A percentile compares a stretch with the other conserved stretches of the same genome.
Evolutionary conservation across 1,140 invertebrate species (phyloP).

Genomic region (Penaeus vannamei): DNA sequence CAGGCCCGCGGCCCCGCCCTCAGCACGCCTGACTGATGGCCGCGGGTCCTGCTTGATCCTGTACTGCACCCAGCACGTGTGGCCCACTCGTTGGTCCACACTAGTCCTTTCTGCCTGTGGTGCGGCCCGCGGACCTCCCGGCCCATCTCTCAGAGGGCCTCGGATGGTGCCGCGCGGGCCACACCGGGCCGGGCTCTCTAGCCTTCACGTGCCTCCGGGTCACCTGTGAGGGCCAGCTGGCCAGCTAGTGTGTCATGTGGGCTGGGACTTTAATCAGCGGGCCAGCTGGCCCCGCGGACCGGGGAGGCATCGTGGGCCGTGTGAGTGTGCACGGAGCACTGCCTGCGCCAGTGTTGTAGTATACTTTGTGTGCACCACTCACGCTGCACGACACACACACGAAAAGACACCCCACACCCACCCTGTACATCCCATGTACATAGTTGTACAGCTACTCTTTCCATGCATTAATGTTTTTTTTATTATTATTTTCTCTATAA

Average conservation of each 20-base stretch:
- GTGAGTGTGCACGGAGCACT: conserved; percentile 62
- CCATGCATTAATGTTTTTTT: conserved; percentile 41
- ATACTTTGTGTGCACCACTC: conserved; percentile 55
- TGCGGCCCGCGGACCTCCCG: conserved; percentile 59
- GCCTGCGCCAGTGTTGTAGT: conserved; percentile 60
- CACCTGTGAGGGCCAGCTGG: conserved; percentile 34
- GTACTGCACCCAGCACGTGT: too few species aligned
- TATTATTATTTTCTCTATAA: conserved; percentile 34
- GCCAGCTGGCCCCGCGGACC: conserved; percentile 45
- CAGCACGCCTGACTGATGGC: conserved; percentile 28
- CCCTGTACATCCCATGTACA: conserved; percentile 54
- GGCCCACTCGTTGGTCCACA: not conserved
- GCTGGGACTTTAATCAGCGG: conserved; percentile 11
- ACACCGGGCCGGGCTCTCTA: conserved; percentile 50
- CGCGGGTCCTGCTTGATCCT: conserved; percentile 27
- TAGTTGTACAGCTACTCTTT: conserved; percentile 55
- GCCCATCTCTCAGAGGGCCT: conserved; percentile 59
- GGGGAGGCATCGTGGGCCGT: conserved; percentile 30
- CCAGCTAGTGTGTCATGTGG: conserved; percentile 21
- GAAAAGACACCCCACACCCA: conserved; percentile 2
- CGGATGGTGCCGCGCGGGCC: conserved; percentile 48
- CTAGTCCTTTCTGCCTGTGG: conserved; percentile 17
- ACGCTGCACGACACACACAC: conserved; percentile 47
- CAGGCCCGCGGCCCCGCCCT: conserved; percentile 20
- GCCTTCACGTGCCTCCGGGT: conserved; percentile 25